phyloP scores from a whole-genome alignment of 2,797 vertebrate genomes.

The Sandelia bainsii region DNA sequence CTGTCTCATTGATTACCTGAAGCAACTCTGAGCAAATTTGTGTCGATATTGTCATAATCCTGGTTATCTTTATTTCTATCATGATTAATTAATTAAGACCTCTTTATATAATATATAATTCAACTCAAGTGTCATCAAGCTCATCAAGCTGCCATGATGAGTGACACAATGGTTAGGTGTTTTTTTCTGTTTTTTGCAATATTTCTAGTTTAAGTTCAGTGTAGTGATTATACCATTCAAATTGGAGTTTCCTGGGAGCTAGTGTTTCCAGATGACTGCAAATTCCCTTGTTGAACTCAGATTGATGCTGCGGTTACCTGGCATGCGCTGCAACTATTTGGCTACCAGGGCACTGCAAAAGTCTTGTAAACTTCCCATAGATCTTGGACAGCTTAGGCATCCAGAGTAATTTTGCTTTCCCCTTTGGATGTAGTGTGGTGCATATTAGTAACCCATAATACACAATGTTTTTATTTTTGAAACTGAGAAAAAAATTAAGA shows the following conservation, averaged over 20 bases:
- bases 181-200: too few relatives aligned
- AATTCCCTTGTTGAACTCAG: background rate
- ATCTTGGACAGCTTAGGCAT: background rate
- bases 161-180: too few relatives aligned
- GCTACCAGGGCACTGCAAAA: too few relatives aligned
- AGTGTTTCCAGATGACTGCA: too few relatives aligned
- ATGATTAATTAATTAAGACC: too few relatives aligned
- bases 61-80: background rate
- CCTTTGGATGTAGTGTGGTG: background rate
- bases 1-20: constrained; percentile 13
- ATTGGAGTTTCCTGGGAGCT: too few relatives aligned
- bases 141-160: too few relatives aligned
- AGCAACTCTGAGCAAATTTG: background rate
- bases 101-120: too few relatives aligned
- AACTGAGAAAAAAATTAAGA: too few relatives aligned
- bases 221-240: too few relatives aligned
- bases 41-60: constrained; percentile 26
- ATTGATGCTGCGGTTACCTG: background rate
- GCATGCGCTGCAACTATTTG: too few relatives aligned
- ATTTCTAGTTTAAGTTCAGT: background rate
- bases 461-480: background rate
- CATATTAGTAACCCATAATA: background rate
- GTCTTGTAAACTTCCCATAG: background rate
- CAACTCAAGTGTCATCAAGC: too few relatives aligned
- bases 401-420: background rate